Evolutionary conservation across 2,888 invertebrate species (phyloP).

Genomic region (Ichneumoninae sp.): DNA sequence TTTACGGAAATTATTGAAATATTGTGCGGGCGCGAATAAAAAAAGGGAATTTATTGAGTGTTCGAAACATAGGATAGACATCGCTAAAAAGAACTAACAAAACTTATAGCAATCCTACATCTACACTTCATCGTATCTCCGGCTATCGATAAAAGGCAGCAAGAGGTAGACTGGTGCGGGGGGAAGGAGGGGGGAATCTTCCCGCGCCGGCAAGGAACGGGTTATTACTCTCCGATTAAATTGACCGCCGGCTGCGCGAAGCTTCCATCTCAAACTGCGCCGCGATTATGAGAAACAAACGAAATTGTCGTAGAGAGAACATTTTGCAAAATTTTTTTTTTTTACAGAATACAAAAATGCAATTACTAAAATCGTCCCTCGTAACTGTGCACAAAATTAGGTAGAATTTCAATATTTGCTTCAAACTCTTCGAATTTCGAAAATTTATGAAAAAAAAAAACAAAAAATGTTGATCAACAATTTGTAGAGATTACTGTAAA

Average conservation of each 20-base stretch:
- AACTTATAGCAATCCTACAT: slow-evolving; percentile 11
- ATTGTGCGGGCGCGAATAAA: background rate
- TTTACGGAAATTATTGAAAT: background rate
- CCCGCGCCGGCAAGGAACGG: slow-evolving; percentile 59
- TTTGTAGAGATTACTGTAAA: too few species aligned
- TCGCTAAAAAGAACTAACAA: slow-evolving; percentile 14
- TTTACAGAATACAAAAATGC: background rate
- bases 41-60: background rate
- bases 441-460: too few species aligned
- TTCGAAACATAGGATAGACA: slow-evolving; percentile 3
- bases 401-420: background rate
- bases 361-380: background rate
- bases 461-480: too few species aligned
- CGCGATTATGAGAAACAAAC: slow-evolving; percentile 46
- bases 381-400: background rate
- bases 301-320: slow-evolving; percentile 34
- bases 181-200: slow-evolving; percentile 37
- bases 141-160: slow-evolving; percentile 45
- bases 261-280: slow-evolving; percentile 52
- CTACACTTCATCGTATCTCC: slow-evolving; percentile 47
- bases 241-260: slow-evolving; percentile 58
- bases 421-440: too few species aligned
- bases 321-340: slow-evolving; percentile 9
- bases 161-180: background rate
- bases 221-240: slow-evolving; percentile 67